phyloP scores from a whole-genome alignment of 1,140 invertebrate genomes.

The Pararge aegeria region DNA sequence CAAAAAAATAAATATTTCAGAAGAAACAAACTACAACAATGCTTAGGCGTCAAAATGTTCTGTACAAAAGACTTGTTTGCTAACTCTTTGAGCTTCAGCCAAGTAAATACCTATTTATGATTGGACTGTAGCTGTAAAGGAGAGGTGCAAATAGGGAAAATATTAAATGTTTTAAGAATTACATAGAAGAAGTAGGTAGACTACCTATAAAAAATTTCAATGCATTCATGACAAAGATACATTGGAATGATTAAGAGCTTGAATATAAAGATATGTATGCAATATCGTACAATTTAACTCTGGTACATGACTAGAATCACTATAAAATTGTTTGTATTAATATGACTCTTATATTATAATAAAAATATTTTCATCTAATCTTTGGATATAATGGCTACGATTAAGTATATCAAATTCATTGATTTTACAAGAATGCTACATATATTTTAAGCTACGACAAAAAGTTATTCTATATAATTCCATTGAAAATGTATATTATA shows the following conservation, averaged over 20 bases:
- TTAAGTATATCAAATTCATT: conserved; percentile 19
- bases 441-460: conserved; percentile 20
- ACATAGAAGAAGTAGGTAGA: too few relatives aligned
- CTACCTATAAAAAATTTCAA: conserved; percentile 9
- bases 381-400: conserved; percentile 27
- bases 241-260: conserved; percentile 70
- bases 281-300: conserved; percentile 30
- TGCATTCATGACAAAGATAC: conserved; percentile 33
- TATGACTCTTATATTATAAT: conserved; percentile 5
- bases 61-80: too few relatives aligned
- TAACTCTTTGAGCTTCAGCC: too few relatives aligned
- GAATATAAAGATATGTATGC: conserved; percentile 61
- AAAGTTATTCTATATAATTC: conserved; percentile 26
- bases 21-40: too few relatives aligned
- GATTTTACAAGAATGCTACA: conserved; percentile 15
- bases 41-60: too few relatives aligned
- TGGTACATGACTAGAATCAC: conserved; percentile 44
- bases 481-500: background rate
- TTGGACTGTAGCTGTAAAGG: too few relatives aligned
- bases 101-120: too few relatives aligned
- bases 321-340: conserved; percentile 12
- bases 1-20: too few relatives aligned
- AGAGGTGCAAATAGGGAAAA: too few relatives aligned
- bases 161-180: too few relatives aligned
- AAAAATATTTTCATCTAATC: conserved; percentile 24